Conservation (phyloP, 2,888 invertebrate species). For the Mimumesa dahlbomi region DNA sequence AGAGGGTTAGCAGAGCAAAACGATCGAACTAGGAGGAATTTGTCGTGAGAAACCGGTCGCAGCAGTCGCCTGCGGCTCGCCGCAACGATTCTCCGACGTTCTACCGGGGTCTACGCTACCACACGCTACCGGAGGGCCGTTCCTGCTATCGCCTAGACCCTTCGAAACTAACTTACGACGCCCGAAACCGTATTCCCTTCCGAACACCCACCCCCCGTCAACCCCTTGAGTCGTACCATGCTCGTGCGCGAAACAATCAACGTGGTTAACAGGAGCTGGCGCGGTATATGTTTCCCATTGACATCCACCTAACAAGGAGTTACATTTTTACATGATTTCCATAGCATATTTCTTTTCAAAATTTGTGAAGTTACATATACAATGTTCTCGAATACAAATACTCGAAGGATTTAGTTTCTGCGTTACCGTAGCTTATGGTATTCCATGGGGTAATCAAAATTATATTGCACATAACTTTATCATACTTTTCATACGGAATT, state of each 20-base stretch:
- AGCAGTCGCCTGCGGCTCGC: conserved; percentile 77
- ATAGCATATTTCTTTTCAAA: too few relatives aligned
- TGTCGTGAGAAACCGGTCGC: conserved; percentile 71
- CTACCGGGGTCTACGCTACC: conserved; percentile 55
- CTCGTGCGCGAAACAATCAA: conserved; percentile 67
- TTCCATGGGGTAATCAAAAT: too few relatives aligned
- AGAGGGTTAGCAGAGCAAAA: conserved; percentile 31
- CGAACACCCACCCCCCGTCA: too few relatives aligned
- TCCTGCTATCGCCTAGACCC: conserved; percentile 50
- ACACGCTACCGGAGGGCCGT: conserved; percentile 44
- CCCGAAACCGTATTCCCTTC: conserved; percentile 55
- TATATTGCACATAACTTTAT: too few relatives aligned
- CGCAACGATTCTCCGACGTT: conserved; percentile 72
- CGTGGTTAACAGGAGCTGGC: conserved; percentile 55
- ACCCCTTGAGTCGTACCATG: conserved; percentile 61
- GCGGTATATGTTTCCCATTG: too few relatives aligned
- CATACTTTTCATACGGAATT: conserved; percentile 25
- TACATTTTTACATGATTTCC: too few relatives aligned
- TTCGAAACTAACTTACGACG: conserved; percentile 59
- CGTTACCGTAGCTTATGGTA: too few relatives aligned
- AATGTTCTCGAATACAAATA: too few relatives aligned
- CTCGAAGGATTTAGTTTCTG: too few relatives aligned
- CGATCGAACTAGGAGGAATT: conserved; percentile 60
- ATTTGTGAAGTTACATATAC: too few relatives aligned
- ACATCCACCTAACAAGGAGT: too few relatives aligned